Evolutionary conservation across 2,888 invertebrate species (phyloP).

Genomic region (Gibbula magus): DNA sequence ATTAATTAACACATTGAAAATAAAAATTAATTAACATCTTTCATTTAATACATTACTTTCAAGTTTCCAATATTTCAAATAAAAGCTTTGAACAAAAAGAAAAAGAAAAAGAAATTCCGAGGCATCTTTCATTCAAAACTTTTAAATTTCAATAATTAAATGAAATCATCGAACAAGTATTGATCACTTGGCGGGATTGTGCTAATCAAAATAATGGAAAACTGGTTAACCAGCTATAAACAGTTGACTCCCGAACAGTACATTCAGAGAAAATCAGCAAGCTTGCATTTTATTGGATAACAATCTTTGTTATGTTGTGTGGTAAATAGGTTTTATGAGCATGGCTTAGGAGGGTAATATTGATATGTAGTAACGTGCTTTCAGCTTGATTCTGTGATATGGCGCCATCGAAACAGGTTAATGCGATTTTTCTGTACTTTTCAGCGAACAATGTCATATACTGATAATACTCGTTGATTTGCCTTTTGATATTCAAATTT

Average conservation of each 20-base stretch:
- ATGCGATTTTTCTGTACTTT: not conserved
- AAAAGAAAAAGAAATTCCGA: not conserved
- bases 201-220: not conserved
- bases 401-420: not conserved
- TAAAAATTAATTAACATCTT: too few species aligned
- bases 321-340: conserved; percentile 1
- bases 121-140: not conserved
- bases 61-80: too few species aligned
- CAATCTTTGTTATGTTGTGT: not conserved
- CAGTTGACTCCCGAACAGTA: not conserved
- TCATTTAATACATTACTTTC: too few species aligned
- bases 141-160: not conserved
- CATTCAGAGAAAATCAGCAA: not conserved
- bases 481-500: too few species aligned
- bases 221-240: not conserved
- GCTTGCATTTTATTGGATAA: not conserved
- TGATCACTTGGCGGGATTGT: not conserved
- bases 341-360: not conserved
- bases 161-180: not conserved
- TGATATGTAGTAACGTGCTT: not conserved
- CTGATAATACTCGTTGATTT: too few species aligned
- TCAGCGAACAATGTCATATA: too few species aligned
- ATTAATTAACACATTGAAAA: too few species aligned
- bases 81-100: too few species aligned
- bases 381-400: not conserved